Base-by-base conservation (phyloP, 2,113 vertebrate genomes). In the Leuciscus idus region DNA sequence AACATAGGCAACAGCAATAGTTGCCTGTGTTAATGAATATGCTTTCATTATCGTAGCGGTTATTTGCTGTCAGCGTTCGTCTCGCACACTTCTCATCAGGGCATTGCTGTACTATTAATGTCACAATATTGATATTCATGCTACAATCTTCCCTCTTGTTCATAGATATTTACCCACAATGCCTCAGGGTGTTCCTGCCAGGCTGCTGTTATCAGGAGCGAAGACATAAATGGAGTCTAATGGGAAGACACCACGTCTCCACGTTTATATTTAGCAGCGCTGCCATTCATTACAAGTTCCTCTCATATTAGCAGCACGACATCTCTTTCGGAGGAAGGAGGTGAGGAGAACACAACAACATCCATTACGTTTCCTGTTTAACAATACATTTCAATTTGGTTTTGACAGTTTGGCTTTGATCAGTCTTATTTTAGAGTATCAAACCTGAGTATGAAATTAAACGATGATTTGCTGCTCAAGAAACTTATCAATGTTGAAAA, bases 371-470 rank as follows among this genome's bases (percentile, higher is more conserved):
- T 46, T 80, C 52, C 55, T n/a, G 21, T 39, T 59, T 17, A 75
- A 50, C 6, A 26, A 48, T 4, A 28, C 13, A 75, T 46, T 48
- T 50, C 73, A 7, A 4, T 28, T 75, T 28, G 13, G n/a, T 50
- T 75, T 48, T 75, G 43, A 50, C n/a, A 28, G 84, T 9, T 92
- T 85, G 52, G 64, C 90, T 89, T 85, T 73, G 88, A 90, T 92
- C 87, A 90, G 89, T 90, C 89, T 90, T 66, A 75, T 92, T 88
- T 91, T 92, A 93, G 91, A 91, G 90, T 46, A 85, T 46, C 82
- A 91, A 84, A 2, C 28, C 70, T 68, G 62, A 86, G 94, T 91
- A 91, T 90, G 91, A 88, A 87, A 83, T 7, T 33, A 82, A 73
- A 89, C 88, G 4, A 36, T 36, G 30, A 36, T 68, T 3, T 36